Evolutionary conservation across 2,888 invertebrate genomes (phyloP), one percentile per base, ranked within the genome.

Genomic region (Branchinecta sandiegonensis): DNA sequence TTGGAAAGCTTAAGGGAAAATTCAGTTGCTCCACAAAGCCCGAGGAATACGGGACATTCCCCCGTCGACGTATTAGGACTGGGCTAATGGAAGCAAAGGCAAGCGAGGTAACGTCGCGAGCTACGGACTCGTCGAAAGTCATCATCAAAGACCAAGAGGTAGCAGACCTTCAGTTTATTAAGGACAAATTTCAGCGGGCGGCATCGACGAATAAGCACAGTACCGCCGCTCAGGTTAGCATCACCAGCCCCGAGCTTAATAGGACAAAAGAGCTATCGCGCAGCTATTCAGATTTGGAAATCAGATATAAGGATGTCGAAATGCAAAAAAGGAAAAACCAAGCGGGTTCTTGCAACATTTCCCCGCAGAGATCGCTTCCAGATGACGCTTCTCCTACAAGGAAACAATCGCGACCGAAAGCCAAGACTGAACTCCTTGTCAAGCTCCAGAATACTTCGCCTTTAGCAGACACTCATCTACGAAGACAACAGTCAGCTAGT

Each of bases 91-190:
- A 47, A n/a, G 64, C 11, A 67, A 69, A 68, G 75, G 71, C 71
- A 77, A 76, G 71, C 80, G 90, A 90, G 77, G 90, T 90, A 77
- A 88, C 90, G 12, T 88, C 89, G 77, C 78, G 90, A 56, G 82
- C 84, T 67, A 80, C 83, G 70, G 83, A 83, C 73, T 78, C 83
- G 56, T 65, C 65, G 48, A 79, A 78, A 72, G 75, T 78, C 64
- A 75, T 77, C 47, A 75, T 81, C 4, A 81, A 80, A 46, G 77
- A 80, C 11, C 81, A 81, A 71, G 82, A 82, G 71, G 74, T 78
- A 47, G 81, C 83, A 1, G 84, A 85, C 73, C 85, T 86, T 5
- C 46, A 50, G 47, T 65, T 47, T n/a, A 71, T 70, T 12, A 68
- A 56, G 17, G 10, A 17, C n/a, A 14, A 63, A 17, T 37, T 69